Conservation (phyloP, 1,140 invertebrate species). For the Orchesella cincta region DNA sequence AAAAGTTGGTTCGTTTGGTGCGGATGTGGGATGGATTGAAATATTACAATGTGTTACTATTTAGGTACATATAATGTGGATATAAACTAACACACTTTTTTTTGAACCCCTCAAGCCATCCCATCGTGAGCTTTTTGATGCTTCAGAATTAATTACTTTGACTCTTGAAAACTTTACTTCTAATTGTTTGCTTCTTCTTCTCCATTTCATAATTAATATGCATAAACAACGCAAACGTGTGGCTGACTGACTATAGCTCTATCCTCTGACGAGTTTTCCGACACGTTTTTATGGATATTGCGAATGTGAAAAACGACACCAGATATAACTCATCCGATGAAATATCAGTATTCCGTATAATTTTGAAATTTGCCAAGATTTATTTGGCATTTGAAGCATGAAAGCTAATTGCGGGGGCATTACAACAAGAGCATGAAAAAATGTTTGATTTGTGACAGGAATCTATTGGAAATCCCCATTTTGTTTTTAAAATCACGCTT, state of each 20-base stretch:
- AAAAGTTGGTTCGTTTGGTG: background rate
- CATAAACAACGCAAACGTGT: slow-evolving; percentile 5
- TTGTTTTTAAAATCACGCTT: background rate
- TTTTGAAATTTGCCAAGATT: slow-evolving; percentile 13
- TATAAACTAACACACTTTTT: background rate
- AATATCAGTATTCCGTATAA: slow-evolving; percentile 7
- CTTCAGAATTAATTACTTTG: background rate
- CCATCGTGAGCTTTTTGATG: background rate
- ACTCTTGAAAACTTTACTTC: background rate
- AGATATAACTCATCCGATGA: background rate
- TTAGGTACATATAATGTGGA: too few species aligned
- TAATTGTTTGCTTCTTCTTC: background rate
- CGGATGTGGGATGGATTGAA: background rate
- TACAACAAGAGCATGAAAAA: background rate
- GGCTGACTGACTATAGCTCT: background rate
- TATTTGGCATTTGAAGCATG: slow-evolving; percentile 10
- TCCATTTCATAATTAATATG: background rate
- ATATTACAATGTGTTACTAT: background rate
- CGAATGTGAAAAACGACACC: slow-evolving; percentile 6
- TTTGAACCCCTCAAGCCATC: background rate
- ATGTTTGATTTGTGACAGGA: background rate
- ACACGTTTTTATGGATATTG: too few species aligned
- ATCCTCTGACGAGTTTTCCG: background rate
- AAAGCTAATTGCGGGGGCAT: background rate
- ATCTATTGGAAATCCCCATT: background rate